These are phyloP conservation scores for Hyperoplus immaculatus DNA, from an alignment of 2,797 vertebrate genomes.

Conservation along the genomic window DNA sequence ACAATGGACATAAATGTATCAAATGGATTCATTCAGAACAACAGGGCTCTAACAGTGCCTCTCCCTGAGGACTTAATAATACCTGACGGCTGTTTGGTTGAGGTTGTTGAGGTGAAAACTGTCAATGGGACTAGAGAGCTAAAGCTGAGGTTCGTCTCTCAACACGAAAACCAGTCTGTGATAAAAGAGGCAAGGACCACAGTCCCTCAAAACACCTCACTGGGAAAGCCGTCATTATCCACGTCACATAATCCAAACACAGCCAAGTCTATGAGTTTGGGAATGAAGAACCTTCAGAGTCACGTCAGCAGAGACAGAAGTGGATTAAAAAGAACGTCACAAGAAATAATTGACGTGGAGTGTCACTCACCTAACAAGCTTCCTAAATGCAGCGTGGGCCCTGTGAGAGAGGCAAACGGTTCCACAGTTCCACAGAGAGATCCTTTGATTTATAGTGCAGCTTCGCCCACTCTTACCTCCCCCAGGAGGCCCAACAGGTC, in stretches of 20 bases:
- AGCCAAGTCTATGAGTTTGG: constrained; percentile 43
- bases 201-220: constrained; percentile 37
- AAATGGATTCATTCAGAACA: constrained; percentile 87
- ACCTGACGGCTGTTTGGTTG: constrained; percentile 93
- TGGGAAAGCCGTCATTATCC: constrained; percentile 69
- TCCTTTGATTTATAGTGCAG: constrained; percentile 20
- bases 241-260: constrained; percentile 62
- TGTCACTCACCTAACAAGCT: constrained; percentile 58
- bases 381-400: constrained; percentile 49
- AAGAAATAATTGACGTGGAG: constrained; percentile 71
- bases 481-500: constrained; percentile 35
- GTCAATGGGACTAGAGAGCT: constrained; percentile 93
- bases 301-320: constrained; percentile 53
- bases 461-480: constrained; percentile 19
- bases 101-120: constrained; percentile 93
- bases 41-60: constrained; percentile 91
- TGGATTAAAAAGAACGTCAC: constrained; percentile 58
- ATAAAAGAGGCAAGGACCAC: constrained; percentile 68
- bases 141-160: constrained; percentile 89
- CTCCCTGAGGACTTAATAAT: constrained; percentile 92
- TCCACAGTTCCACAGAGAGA: constrained; percentile 41
- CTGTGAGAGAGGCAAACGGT: constrained; percentile 53
- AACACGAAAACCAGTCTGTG: constrained; percentile 74
- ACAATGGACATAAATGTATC: constrained; percentile 50
- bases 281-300: constrained; percentile 42